phyloP scores from a whole-genome alignment of 2,888 invertebrate species.

The Agrochola circellaris region DNA sequence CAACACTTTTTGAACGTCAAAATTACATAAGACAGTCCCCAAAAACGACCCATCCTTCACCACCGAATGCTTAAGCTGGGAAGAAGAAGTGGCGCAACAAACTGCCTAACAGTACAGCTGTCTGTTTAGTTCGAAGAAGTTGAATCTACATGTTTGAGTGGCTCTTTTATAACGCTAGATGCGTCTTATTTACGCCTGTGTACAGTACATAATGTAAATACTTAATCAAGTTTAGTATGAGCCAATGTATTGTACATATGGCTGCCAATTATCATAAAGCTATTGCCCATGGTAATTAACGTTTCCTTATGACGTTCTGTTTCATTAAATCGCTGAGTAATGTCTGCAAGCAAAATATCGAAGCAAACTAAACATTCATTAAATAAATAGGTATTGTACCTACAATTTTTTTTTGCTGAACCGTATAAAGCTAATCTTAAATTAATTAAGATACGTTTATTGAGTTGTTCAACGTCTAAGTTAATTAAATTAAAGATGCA shows the following conservation, averaged over 20 bases:
- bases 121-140: neutral
- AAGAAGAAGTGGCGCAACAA: neutral
- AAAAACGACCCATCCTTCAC: neutral
- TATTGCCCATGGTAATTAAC: neutral
- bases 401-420: neutral
- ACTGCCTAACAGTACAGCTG: neutral
- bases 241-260: neutral
- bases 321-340: constrained; percentile 25
- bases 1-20: neutral
- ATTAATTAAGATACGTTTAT: neutral
- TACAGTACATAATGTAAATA: neutral
- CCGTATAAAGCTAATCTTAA: neutral
- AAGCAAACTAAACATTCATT: neutral
- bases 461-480: neutral
- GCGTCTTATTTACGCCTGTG: too few species aligned
- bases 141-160: neutral
- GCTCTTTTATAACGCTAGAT: neutral
- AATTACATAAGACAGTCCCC: neutral
- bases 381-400: too few species aligned
- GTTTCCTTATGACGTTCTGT: constrained; percentile 27
- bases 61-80: neutral
- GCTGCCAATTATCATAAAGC: neutral
- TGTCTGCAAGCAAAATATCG: neutral
- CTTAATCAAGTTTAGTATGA: neutral
- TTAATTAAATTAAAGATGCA: neutral